A percentile compares a stretch with the other conserved stretches of the same genome.
phyloP scores from a whole-genome alignment of 1,140 invertebrate genomes.

The Saccostrea glomerata region DNA sequence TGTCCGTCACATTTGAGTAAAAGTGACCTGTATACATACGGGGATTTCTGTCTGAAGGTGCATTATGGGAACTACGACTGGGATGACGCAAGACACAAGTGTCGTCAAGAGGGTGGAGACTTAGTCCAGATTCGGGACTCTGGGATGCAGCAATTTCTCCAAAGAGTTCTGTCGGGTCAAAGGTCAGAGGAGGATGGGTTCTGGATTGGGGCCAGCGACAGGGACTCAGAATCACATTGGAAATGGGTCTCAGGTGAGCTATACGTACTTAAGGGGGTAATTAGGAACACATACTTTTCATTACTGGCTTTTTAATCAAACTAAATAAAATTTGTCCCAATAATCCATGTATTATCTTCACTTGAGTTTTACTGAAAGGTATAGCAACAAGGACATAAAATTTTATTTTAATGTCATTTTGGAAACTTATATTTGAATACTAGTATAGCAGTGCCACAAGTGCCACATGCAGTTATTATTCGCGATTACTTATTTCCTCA shows the following conservation, averaged over 20 bases:
- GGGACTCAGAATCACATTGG: constrained; percentile 62
- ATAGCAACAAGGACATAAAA: too few relatives aligned
- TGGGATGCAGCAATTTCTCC: constrained; percentile 60
- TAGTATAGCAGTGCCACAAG: too few relatives aligned
- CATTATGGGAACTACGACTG: constrained; percentile 50
- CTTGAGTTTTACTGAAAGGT: too few relatives aligned
- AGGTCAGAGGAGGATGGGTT: constrained; percentile 58
- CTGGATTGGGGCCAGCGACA: constrained; percentile 68
- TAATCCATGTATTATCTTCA: too few relatives aligned
- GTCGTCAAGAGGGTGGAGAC: constrained; percentile 53
- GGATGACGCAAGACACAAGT: constrained; percentile 52
- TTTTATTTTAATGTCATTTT: too few relatives aligned
- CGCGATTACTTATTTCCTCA: too few relatives aligned
- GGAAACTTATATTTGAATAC: too few relatives aligned
- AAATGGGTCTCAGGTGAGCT: constrained; percentile 63
- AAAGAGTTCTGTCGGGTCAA: constrained; percentile 43
- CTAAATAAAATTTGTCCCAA: too few relatives aligned
- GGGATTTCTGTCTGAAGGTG: constrained; percentile 32
- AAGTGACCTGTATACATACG: not conserved
- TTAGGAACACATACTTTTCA: too few relatives aligned
- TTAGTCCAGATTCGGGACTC: constrained; percentile 58
- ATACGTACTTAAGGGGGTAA: too few relatives aligned
- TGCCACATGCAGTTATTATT: too few relatives aligned
- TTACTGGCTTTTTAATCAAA: too few relatives aligned
- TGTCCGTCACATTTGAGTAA: constrained; percentile 7